Percentiles rank a stretch among this genome's conserved stretches.
Evolutionary conservation across 37 sponge, comb jelly and placozoan genomes (phyloP).

Genomic region (Aplysina aerophoba): DNA sequence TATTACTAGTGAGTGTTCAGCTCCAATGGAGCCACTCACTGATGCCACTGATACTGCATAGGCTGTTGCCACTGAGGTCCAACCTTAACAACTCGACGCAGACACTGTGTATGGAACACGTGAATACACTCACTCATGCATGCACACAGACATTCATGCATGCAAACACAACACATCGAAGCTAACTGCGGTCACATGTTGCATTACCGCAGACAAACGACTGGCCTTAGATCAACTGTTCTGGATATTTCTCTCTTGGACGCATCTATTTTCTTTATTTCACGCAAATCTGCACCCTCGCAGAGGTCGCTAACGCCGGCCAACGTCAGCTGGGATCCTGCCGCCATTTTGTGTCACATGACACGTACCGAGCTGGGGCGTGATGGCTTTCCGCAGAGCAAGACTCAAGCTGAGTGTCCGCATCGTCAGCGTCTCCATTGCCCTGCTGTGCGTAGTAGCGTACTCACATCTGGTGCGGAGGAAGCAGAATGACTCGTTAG

Average conservation of each 20-base stretch:
- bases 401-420: not conserved
- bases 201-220: too few relatives aligned
- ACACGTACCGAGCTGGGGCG: not conserved
- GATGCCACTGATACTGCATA: slow-evolving; percentile 30
- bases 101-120: not conserved
- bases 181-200: too few relatives aligned
- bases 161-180: too few relatives aligned
- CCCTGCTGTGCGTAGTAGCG: slow-evolving; percentile 12
- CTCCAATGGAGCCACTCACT: slow-evolving; percentile 44
- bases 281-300: slow-evolving; percentile 24
- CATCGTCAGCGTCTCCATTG: not conserved
- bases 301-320: not conserved
- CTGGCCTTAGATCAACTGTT: slow-evolving; percentile 38
- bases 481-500: not conserved
- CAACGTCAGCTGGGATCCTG: not conserved
- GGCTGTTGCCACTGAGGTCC: slow-evolving; percentile 40
- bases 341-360: not conserved
- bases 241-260: slow-evolving; percentile 1
- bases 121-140: not conserved
- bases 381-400: not conserved
- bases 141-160: too few relatives aligned
- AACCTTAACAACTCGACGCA: slow-evolving; percentile 43
- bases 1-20: too few relatives aligned
- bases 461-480: not conserved
- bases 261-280: slow-evolving; percentile 26